Evolutionary conservation across 2,797 vertebrate species (phyloP), one percentile per base, ranked within the genome.

Genomic region (Sebastes itinus): DNA sequence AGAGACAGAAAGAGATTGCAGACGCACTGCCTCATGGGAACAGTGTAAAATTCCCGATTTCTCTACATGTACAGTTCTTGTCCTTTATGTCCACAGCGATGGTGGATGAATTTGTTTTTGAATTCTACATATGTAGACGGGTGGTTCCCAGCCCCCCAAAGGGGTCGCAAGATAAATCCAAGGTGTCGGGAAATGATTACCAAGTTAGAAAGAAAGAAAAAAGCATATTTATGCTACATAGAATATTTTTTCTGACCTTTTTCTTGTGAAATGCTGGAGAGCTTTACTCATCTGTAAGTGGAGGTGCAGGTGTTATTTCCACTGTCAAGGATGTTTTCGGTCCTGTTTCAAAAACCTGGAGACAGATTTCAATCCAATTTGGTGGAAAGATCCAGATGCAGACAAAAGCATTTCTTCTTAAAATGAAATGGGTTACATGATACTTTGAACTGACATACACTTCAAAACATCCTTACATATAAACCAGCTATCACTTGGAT

Each of bases 351-450:
- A 52, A 52, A 52, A 52, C 49, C 18, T n/a, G 7, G 18, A 20
- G 8, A 52, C 49, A 52, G 49, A 52, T 52, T 52, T 46, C 42
- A 46, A 46, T 7, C 6, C 13, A 38, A 38, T 38, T 38, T 2
- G 35, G 35, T 38, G 5, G 35, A 38, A 38, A 38, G 6, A 46
- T 46, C 42, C 42, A 46, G 42, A 46, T 46, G 42, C 42, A 7
- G 42, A 46, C 42, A 42, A 16, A 42, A 46, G 42, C 16, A 46
- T 46, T 46, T 46, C 42, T 46, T 46, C 14, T 7, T 7, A 18
- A 46, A 46, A 46, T 46, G 16, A 16, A 16, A 46, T 42, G 0
- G 16, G 42, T 18, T 0, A 16, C 42, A 46, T 46, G 0, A 42
- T 42, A 42, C 13, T 42, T 42, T 42, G 38, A 42, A 14, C 38